Percentiles rank a stretch among this genome's conserved stretches.
These are phyloP conservation scores for Propithecus coquereli DNA, from an alignment of 2,113 vertebrate genomes.

Conservation along the genomic window DNA sequence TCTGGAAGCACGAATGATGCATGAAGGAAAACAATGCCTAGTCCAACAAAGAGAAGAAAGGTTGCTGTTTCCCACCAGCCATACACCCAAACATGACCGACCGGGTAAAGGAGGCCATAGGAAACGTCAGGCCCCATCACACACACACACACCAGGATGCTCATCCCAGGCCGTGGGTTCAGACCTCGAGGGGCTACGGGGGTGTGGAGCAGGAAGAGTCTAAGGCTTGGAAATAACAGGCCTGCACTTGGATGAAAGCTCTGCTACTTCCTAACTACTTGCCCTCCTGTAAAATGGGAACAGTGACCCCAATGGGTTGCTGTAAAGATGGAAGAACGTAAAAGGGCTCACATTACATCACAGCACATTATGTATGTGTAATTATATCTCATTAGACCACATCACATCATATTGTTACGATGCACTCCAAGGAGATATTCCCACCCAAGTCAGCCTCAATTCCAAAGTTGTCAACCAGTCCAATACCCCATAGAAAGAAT, in stretches of 20 bases:
- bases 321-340: not conserved
- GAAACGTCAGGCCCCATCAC: not conserved
- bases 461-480: not conserved
- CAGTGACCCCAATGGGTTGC: too few relatives aligned
- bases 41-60: slow-evolving; percentile 19
- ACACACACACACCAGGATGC: not conserved
- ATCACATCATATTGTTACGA: too few relatives aligned
- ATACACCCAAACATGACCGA: not conserved
- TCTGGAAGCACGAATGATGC: not conserved
- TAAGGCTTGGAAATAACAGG: not conserved
- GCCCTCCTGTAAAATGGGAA: not conserved
- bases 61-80: fast-evolving
- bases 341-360: too few relatives aligned
- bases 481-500: not conserved
- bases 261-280: not conserved
- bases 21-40: slow-evolving; percentile 40
- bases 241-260: not conserved
- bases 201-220: not conserved
- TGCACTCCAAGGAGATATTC: not conserved
- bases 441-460: not conserved
- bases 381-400: too few relatives aligned
- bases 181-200: not conserved
- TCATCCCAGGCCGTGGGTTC: not conserved
- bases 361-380: too few relatives aligned
- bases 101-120: not conserved